phyloP scores from a whole-genome alignment of 2,888 invertebrate species.

The Amiota communis region DNA sequence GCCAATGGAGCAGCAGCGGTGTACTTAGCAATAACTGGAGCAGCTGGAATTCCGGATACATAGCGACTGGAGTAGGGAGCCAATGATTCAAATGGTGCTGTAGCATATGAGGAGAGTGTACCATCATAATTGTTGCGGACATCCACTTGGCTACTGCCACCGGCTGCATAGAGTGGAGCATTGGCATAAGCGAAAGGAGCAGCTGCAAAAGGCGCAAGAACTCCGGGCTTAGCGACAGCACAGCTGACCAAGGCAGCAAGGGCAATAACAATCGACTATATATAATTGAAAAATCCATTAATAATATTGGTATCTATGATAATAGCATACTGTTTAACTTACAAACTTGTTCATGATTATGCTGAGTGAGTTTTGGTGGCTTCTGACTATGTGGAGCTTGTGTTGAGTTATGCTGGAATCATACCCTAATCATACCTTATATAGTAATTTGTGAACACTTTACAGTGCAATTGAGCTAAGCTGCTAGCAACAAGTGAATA shows the following conservation, averaged over 20 bases:
- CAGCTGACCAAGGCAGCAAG: slow-evolving; percentile 57
- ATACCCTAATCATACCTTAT: slow-evolving; percentile 49
- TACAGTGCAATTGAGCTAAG: slow-evolving; percentile 14
- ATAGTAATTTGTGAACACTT: slow-evolving; percentile 48
- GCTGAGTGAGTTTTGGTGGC: slow-evolving; percentile 39
- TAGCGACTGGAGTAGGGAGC: slow-evolving; percentile 66
- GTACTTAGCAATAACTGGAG: slow-evolving; percentile 40
- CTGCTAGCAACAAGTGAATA: slow-evolving; percentile 12
- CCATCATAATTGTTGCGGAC: slow-evolving; percentile 69
- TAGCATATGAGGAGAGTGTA: slow-evolving; percentile 67
- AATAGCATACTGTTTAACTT: slow-evolving; percentile 45
- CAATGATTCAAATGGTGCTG: slow-evolving; percentile 64
- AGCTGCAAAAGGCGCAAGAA: slow-evolving; percentile 40
- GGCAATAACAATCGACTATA: slow-evolving; percentile 53
- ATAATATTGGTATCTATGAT: neutral
- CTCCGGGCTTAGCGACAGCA: slow-evolving; percentile 57
- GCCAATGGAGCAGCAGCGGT: slow-evolving; percentile 44
- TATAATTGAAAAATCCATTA: neutral
- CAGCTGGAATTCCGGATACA: slow-evolving; percentile 63
- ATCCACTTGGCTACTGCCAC: slow-evolving; percentile 68
- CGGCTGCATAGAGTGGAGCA: slow-evolving; percentile 71
- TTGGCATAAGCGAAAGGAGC: slow-evolving; percentile 73
- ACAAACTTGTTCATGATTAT: slow-evolving; percentile 67
- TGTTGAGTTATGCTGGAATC: slow-evolving; percentile 42
- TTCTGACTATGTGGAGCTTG: slow-evolving; percentile 20